Evolutionary conservation across 2,888 invertebrate species (phyloP).

Genomic region (Hypomecis atomaria): DNA sequence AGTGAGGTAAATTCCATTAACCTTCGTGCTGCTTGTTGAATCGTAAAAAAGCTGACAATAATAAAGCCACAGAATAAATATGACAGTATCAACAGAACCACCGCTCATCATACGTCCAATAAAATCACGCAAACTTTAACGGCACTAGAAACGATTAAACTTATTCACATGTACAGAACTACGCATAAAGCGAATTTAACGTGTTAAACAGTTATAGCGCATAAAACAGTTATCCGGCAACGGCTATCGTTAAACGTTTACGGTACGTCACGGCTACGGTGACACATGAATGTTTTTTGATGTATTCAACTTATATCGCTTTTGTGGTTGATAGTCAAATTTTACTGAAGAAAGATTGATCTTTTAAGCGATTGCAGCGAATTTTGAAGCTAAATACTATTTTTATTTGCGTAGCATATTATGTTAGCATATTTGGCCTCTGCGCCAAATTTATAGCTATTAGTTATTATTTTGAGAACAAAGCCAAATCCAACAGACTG

Average conservation of each 20-base stretch:
- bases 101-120: conserved; percentile 1
- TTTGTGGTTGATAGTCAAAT: conserved; percentile 13
- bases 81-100: no score
- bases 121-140: conserved; percentile 45
- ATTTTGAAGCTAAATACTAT: no score
- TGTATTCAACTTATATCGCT: conserved; percentile 37
- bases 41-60: no score
- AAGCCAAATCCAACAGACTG: no score
- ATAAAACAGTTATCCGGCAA: conserved; percentile 66
- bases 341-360: neutral
- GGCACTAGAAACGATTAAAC: conserved; percentile 56
- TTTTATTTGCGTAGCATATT: no score
- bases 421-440: no score
- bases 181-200: conserved; percentile 57
- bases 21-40: no score
- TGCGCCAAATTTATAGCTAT: no score
- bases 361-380: neutral
- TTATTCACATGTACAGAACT: conserved; percentile 66
- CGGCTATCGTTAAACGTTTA: conserved; percentile 65
- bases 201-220: conserved; percentile 68
- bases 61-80: no score
- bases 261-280: conserved; percentile 58
- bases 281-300: conserved; percentile 61
- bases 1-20: no score
- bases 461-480: no score